Conservation (phyloP, 2,888 invertebrate genomes). For the Leucophenga maculata region DNA sequence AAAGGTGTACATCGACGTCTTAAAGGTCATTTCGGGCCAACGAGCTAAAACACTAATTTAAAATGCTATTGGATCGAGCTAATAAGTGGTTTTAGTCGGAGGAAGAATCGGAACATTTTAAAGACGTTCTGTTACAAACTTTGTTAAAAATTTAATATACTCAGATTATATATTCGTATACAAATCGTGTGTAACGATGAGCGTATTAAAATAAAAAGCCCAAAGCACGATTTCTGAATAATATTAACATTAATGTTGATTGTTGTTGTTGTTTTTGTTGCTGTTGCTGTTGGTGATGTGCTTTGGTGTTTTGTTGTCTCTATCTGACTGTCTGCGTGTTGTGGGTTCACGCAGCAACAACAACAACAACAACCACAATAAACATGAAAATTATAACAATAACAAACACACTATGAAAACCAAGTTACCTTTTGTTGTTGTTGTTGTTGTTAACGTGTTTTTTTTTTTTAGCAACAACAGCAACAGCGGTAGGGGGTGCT, state of each 20-base stretch:
- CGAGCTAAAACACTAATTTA: too few relatives aligned
- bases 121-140: too few relatives aligned
- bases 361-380: slow-evolving; percentile 47
- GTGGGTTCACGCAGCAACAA: slow-evolving; percentile 47
- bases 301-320: slow-evolving; percentile 24
- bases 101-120: too few relatives aligned
- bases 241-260: slow-evolving; percentile 55
- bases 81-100: too few relatives aligned
- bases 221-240: slow-evolving; percentile 52
- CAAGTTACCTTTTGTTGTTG: slow-evolving; percentile 18
- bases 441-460: slow-evolving; percentile 19
- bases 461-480: neutral
- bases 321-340: neutral
- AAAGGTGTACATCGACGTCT: too few relatives aligned
- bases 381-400: neutral
- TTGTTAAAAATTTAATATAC: neutral
- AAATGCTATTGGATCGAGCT: too few relatives aligned
- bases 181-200: too few relatives aligned
- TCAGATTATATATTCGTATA: slow-evolving; percentile 41
- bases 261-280: slow-evolving; percentile 22
- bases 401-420: slow-evolving; percentile 37
- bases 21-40: too few relatives aligned
- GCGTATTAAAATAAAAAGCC: slow-evolving; percentile 5
- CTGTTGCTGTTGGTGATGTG: slow-evolving; percentile 15
- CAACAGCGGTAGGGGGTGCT: neutral